Percentiles rank a stretch among this genome's conserved stretches.
phyloP scores from a whole-genome alignment of 2,888 invertebrate genomes.

The Drosophila colorata region DNA sequence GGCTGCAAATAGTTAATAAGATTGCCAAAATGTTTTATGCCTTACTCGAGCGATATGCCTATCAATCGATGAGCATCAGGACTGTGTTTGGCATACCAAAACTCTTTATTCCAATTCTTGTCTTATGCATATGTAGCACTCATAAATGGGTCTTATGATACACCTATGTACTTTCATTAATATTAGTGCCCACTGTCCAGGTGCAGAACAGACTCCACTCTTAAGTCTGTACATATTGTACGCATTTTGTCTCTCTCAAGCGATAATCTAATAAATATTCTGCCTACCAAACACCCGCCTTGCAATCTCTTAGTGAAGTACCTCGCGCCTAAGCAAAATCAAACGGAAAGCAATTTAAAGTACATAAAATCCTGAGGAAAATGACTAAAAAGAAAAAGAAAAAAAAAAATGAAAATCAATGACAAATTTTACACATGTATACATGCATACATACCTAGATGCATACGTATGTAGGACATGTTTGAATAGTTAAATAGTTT shows the following conservation, averaged over 20 bases:
- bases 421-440: constrained; percentile 29
- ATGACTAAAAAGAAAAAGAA: neutral
- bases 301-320: constrained; percentile 48
- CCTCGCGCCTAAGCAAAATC: constrained; percentile 52
- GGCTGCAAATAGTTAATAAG: constrained; percentile 28
- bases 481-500: constrained; percentile 34
- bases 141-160: constrained; percentile 3
- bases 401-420: constrained; percentile 8
- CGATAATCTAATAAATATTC: constrained; percentile 13
- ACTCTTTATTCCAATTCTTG: neutral
- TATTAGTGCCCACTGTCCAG: constrained; percentile 6
- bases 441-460: constrained; percentile 2
- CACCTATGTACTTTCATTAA: constrained; percentile 13
- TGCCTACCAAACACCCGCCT: constrained; percentile 35
- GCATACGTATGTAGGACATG: constrained; percentile 16
- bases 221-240: constrained; percentile 29
- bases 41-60: constrained; percentile 20
- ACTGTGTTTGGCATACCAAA: constrained; percentile 13
- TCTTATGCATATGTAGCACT: neutral
- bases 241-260: constrained; percentile 18
- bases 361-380: constrained; percentile 27
- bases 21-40: constrained; percentile 29
- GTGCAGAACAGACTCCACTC: constrained; percentile 6
- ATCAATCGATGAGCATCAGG: constrained; percentile 1
- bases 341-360: constrained; percentile 68